Conservation (phyloP, 37 sponge, comb jelly and placozoan genomes). For the Bolinopsis microptera region DNA sequence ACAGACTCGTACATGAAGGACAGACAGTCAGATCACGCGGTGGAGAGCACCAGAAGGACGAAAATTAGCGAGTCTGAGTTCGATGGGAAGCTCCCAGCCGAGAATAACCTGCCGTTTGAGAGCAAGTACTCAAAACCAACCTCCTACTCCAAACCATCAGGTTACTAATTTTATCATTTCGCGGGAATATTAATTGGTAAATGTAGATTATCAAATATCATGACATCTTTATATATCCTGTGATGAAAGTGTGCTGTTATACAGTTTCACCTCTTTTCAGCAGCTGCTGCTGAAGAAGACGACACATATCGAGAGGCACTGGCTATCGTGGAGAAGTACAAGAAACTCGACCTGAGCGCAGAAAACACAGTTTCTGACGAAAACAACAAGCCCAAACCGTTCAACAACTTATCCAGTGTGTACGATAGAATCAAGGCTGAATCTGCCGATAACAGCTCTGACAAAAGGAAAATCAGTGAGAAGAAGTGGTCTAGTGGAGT, state of each 20-base stretch:
- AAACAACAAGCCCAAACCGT: neutral
- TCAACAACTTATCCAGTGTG: neutral
- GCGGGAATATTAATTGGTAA: neutral
- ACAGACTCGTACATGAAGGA: neutral
- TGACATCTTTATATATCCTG: neutral
- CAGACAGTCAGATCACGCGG: neutral
- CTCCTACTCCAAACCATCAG: neutral
- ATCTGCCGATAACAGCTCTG: neutral
- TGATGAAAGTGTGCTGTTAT: no score
- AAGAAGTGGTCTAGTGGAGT: constrained; percentile 14
- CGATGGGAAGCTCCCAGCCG: neutral
- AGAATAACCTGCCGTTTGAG: neutral
- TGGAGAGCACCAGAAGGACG: neutral
- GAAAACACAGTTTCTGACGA: neutral
- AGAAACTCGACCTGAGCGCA: neutral
- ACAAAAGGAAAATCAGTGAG: neutral
- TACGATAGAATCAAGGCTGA: constrained; percentile 12
- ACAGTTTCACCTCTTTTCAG: no score
- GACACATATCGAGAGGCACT: constrained; percentile 63
- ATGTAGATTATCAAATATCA: neutral
- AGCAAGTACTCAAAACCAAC: neutral
- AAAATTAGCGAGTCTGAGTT: neutral
- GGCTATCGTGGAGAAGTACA: constrained; percentile 62
- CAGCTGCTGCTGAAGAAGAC: constrained; percentile 13
- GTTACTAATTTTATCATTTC: neutral